Conservation (phyloP, 2,113 vertebrate genomes). For the Etia nguti region DNA sequence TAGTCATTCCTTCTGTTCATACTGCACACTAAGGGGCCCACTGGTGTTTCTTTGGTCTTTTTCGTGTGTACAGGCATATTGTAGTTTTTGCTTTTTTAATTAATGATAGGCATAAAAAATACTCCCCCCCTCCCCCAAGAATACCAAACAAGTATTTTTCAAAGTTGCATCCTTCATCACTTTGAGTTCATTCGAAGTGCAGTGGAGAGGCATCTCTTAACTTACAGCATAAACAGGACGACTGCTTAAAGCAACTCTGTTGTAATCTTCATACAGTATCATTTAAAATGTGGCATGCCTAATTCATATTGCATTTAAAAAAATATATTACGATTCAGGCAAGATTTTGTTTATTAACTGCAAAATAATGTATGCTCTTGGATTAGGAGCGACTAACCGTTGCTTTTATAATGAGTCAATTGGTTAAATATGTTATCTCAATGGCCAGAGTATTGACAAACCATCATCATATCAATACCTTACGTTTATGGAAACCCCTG, state of each 20-base stretch:
- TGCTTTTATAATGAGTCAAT: not conserved
- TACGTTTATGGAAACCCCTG: not conserved
- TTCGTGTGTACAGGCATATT: not conserved
- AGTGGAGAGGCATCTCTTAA: not conserved
- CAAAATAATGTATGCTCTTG: not conserved
- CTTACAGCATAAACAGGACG: not conserved
- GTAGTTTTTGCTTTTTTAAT: not conserved
- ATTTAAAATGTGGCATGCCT: not conserved
- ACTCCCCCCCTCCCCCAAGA: not conserved
- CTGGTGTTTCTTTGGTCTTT: not conserved
- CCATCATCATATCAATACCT: not conserved
- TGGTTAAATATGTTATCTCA: not conserved
- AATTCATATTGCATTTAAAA: not conserved
- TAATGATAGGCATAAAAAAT: not conserved
- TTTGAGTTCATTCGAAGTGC: not conserved
- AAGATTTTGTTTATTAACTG: not conserved
- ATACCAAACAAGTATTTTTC: not conserved
- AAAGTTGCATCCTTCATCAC: not conserved
- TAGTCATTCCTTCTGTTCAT: not conserved
- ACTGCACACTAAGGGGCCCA: not conserved
- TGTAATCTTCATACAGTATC: not conserved
- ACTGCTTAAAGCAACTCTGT: not conserved
- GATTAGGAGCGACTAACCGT: rapidly evolving
- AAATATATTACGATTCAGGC: not conserved
- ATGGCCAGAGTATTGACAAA: too few species aligned